These are phyloP conservation scores for Romanogobio albipinnatus DNA, from an alignment of 2,113 vertebrate species.

Conservation along the genomic window DNA sequence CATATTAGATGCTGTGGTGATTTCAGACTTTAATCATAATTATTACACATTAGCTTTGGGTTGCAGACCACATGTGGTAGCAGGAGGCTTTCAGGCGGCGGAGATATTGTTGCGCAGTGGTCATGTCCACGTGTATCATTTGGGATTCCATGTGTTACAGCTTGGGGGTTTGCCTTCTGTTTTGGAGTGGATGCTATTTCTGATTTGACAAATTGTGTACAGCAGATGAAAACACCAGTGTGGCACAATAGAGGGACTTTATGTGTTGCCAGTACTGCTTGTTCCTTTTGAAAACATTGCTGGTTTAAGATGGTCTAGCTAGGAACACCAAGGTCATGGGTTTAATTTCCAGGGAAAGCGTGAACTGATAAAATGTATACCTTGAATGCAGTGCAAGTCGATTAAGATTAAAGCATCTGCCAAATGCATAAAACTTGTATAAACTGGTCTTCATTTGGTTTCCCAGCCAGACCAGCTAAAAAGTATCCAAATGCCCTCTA, in stretches of 20 bases:
- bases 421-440: not conserved
- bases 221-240: not conserved
- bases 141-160: not conserved
- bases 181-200: not conserved
- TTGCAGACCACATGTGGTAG: not conserved
- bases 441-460: not conserved
- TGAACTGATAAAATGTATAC: not conserved
- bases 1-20: not conserved
- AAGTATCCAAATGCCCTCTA: too few species aligned
- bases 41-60: not conserved
- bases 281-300: not conserved
- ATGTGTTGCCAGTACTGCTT: not conserved
- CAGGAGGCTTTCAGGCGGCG: not conserved
- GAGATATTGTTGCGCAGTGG: not conserved
- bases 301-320: not conserved
- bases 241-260: not conserved
- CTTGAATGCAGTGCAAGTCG: not conserved
- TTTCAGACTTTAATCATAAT: not conserved
- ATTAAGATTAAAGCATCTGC: not conserved
- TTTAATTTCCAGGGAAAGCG: not conserved
- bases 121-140: constrained; percentile 5
- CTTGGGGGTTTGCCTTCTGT: not conserved
- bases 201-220: not conserved
- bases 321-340: not conserved
- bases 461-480: not conserved